Evolutionary conservation across 2,888 invertebrate genomes (phyloP).

Genomic region (Agrotis segetum): DNA sequence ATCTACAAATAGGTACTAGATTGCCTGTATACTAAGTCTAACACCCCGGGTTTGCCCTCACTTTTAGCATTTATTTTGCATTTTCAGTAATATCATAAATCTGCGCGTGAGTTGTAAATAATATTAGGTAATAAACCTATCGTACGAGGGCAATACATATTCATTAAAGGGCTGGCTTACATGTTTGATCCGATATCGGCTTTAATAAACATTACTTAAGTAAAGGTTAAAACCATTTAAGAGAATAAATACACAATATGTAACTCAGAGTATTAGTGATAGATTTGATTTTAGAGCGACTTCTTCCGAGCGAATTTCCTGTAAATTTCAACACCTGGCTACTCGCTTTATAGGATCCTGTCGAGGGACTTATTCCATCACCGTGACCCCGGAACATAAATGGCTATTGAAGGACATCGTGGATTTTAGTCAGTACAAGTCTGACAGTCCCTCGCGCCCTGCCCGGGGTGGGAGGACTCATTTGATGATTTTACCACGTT

Average conservation of each 20-base stretch:
- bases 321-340: no score
- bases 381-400: no score
- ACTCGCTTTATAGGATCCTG: no score
- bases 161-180: slow-evolving; percentile 50
- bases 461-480: no score
- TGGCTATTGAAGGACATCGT: no score
- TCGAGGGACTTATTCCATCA: no score
- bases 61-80: slow-evolving; percentile 62
- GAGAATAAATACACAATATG: not conserved
- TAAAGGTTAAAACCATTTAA: slow-evolving; percentile 37
- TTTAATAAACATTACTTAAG: slow-evolving; percentile 46
- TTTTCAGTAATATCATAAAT: slow-evolving; percentile 53
- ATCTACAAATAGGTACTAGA: no score
- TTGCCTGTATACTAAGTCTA: not conserved
- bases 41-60: slow-evolving; percentile 49
- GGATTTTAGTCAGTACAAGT: no score
- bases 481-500: no score
- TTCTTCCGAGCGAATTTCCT: no score
- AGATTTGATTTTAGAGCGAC: not conserved
- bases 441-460: no score
- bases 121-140: slow-evolving; percentile 60
- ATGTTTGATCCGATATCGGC: slow-evolving; percentile 45
- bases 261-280: not conserved
- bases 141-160: slow-evolving; percentile 50
- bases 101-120: slow-evolving; percentile 55